phyloP scores from a whole-genome alignment of 2,797 vertebrate genomes.

The Catamblyrhynchus diadema region DNA sequence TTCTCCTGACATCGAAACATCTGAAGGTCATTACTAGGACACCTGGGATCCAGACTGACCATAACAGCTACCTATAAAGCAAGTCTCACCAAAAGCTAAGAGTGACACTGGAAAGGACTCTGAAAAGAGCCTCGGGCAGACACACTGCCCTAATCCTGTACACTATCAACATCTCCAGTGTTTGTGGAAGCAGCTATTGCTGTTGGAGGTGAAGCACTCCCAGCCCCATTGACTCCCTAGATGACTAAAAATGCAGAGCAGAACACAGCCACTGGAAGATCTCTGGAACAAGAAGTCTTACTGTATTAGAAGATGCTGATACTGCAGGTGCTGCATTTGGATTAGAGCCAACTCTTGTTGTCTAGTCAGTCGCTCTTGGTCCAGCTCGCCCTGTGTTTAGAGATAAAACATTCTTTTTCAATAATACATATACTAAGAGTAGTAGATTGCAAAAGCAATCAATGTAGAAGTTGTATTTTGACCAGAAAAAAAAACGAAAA shows the following conservation, averaged over 20 bases:
- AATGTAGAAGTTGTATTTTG: not conserved
- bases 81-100: not conserved
- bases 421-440: not conserved
- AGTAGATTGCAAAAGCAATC: not conserved
- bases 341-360: constrained; percentile 93
- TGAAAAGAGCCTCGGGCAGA: not conserved
- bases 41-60: not conserved
- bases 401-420: not conserved
- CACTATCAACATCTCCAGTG: fast-evolving
- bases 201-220: not conserved
- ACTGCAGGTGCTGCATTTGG: constrained; percentile 96
- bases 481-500: not conserved
- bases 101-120: not conserved
- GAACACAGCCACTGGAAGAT: not conserved
- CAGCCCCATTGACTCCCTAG: not conserved
- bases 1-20: not conserved
- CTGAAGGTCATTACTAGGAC: not conserved
- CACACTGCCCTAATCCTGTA: not conserved
- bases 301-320: constrained; percentile 95
- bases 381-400: constrained; percentile 83
- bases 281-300: constrained; percentile 54
- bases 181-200: not conserved
- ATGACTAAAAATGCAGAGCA: not conserved
- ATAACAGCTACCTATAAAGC: not conserved
- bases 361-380: constrained; percentile 92